Evolutionary conservation across 1,140 invertebrate species (phyloP).

Genomic region (Vollenhovia emeryi): DNA sequence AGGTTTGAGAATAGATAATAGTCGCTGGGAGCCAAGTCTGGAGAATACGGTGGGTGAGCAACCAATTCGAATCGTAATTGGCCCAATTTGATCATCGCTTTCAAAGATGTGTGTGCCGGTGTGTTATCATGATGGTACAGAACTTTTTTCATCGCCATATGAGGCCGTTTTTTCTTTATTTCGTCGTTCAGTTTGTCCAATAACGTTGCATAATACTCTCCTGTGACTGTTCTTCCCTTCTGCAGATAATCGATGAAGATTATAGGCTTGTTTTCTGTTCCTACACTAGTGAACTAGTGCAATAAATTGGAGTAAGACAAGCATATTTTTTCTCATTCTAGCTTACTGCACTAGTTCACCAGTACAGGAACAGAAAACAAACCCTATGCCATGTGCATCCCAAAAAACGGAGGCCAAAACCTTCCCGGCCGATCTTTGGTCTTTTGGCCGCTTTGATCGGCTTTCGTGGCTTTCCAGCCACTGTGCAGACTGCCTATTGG

Average conservation of each 20-base stretch:
- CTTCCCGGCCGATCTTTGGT: not conserved
- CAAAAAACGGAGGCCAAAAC: not conserved
- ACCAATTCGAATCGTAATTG: not conserved
- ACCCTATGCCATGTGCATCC: no score
- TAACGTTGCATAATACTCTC: not conserved
- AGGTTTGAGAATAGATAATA: constrained; percentile 1
- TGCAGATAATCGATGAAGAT: not conserved
- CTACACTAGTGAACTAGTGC: no score
- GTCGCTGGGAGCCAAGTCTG: not conserved
- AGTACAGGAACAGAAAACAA: no score
- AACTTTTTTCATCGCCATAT: not conserved
- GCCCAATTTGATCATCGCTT: not conserved
- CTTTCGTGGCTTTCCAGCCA: no score
- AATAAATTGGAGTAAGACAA: no score
- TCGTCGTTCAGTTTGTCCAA: not conserved
- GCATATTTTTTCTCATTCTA: no score
- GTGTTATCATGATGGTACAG: not conserved
- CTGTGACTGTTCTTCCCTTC: not conserved
- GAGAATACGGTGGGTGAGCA: not conserved
- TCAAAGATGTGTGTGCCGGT: not conserved
- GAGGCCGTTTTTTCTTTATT: not conserved
- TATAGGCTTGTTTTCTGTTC: no score
- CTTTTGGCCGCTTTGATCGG: no score
- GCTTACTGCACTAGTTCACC: no score
- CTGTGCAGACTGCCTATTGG: not conserved